These are phyloP conservation scores for Pampusana beccarii DNA, from an alignment of 2,113 vertebrate species.

Conservation along the genomic window DNA sequence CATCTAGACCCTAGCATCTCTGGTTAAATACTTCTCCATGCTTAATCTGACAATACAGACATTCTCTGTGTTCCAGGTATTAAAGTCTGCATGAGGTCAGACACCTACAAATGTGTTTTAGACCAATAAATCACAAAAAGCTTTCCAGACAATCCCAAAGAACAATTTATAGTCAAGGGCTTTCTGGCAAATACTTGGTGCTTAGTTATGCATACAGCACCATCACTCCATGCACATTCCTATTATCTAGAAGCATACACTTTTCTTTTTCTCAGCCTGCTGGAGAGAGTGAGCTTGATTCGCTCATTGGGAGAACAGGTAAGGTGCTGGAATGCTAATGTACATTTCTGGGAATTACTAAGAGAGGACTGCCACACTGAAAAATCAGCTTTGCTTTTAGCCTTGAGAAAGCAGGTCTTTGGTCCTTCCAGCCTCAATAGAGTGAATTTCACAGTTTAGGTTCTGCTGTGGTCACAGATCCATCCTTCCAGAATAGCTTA, in stretches of 20 bases:
- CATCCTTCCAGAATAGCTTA: background rate
- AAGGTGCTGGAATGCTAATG: background rate
- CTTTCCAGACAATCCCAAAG: background rate
- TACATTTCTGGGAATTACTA: background rate
- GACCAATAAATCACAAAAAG: background rate
- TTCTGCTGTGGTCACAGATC: background rate
- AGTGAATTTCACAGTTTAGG: background rate
- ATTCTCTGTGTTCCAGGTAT: background rate
- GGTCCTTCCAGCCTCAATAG: background rate
- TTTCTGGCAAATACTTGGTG: background rate
- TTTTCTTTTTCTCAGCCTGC: background rate
- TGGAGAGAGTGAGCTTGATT: background rate
- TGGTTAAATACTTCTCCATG: background rate
- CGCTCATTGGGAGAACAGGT: background rate
- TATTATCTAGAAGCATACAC: background rate
- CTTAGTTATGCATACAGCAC: background rate
- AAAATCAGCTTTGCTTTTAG: background rate
- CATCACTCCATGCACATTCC: background rate
- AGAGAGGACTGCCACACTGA: background rate
- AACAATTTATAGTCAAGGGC: background rate
- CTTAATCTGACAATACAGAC: background rate
- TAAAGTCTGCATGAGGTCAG: background rate
- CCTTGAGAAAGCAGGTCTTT: background rate
- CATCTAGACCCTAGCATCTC: background rate
- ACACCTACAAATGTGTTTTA: background rate